phyloP scores from a whole-genome alignment of 1,140 invertebrate genomes.

The Drosophila equinoxialis region DNA sequence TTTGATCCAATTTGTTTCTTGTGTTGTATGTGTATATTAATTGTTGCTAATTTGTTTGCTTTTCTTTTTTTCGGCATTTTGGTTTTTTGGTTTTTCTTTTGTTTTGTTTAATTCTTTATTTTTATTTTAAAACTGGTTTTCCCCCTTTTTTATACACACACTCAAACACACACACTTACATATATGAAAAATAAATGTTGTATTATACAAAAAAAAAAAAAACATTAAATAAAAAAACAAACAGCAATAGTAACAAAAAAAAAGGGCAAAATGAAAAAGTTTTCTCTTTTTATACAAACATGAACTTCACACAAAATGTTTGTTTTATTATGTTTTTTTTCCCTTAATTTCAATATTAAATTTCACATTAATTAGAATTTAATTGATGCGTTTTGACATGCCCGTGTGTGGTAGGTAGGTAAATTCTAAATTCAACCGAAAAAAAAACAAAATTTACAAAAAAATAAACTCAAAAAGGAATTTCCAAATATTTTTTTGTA shows the following conservation, averaged over 20 bases:
- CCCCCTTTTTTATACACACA: slow-evolving; percentile 10
- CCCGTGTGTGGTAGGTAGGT: slow-evolving; percentile 58
- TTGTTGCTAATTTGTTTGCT: slow-evolving; percentile 20
- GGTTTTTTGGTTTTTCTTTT: too few species aligned
- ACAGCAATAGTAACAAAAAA: background rate
- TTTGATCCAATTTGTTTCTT: slow-evolving; percentile 16
- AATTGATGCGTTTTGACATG: slow-evolving; percentile 46
- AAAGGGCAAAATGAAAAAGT: slow-evolving; percentile 26
- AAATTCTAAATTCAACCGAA: slow-evolving; percentile 44
- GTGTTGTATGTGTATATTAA: slow-evolving; percentile 21
- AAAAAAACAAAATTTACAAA: background rate
- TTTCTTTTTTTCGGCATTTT: slow-evolving; percentile 11
- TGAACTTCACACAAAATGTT: slow-evolving; percentile 44
- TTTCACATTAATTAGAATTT: slow-evolving; percentile 37
- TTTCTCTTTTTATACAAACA: slow-evolving; percentile 55
- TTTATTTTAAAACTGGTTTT: slow-evolving; percentile 9
- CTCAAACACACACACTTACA: background rate
- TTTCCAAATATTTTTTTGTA: background rate
- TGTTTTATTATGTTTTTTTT: slow-evolving; percentile 4
- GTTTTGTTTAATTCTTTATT: slow-evolving; percentile 25
- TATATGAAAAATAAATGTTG: slow-evolving; percentile 51
- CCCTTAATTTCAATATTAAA: slow-evolving; percentile 11
- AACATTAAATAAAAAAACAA: background rate
- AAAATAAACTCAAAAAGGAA: background rate
- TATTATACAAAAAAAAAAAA: slow-evolving; percentile 64